phyloP scores from a whole-genome alignment of 2,888 invertebrate genomes.

The Sarcophaga variegata region DNA sequence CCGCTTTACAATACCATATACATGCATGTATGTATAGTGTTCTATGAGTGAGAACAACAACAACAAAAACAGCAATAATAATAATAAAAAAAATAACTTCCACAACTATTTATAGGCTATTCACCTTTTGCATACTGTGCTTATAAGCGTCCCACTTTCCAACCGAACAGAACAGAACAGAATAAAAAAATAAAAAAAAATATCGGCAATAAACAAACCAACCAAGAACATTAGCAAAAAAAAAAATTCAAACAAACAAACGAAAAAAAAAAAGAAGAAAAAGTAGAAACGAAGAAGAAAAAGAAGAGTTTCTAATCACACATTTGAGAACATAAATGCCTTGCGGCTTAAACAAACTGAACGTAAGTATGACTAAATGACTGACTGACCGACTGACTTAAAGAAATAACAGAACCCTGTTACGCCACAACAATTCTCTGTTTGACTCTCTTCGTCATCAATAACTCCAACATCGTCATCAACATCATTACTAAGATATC shows the following conservation, averaged over 20 bases:
- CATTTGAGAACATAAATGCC: no score
- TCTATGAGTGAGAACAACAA: background rate
- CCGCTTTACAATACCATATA: background rate
- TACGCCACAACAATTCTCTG: conserved; percentile 48
- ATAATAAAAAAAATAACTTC: conserved; percentile 3
- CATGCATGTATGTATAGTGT: no score
- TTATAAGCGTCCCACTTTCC: conserved; percentile 72
- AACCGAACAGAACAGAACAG: conserved; percentile 39
- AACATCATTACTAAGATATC: no score
- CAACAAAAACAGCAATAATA: background rate
- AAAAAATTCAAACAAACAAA: no score
- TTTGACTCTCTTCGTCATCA: background rate
- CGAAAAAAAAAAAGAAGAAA: background rate
- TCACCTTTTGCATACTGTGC: conserved; percentile 76
- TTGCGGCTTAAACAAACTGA: background rate
- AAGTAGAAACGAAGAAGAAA: background rate
- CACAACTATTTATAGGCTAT: conserved; percentile 77
- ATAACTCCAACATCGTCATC: background rate
- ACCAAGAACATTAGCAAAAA: conserved; percentile 8
- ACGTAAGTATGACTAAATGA: background rate
- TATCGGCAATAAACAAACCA: conserved; percentile 21
- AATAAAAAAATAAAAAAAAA: conserved; percentile 26
- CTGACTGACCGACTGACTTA: conserved; percentile 45
- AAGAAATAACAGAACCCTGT: conserved; percentile 62
- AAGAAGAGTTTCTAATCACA: background rate